Conservation (phyloP, 2,888 invertebrate species). For the Caenorhabditis sp. region DNA sequence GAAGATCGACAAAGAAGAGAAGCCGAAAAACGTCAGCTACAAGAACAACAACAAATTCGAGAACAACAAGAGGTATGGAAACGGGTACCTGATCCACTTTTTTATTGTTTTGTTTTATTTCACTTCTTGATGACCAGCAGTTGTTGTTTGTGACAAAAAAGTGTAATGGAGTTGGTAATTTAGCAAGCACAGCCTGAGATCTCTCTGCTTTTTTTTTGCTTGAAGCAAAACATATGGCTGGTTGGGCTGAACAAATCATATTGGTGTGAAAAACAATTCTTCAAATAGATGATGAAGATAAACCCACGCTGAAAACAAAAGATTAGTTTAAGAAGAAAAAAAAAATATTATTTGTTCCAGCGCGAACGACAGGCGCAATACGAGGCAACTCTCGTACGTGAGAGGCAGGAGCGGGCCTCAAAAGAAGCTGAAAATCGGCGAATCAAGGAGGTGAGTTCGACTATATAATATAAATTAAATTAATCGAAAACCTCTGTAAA, state of each 20-base stretch:
- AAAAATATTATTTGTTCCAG: slow-evolving; percentile 17
- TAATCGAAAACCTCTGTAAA: too few species aligned
- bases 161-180: not conserved
- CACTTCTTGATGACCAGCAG: not conserved
- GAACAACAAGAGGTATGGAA: slow-evolving; percentile 44
- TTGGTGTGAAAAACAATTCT: not conserved
- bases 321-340: slow-evolving; percentile 11
- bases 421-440: slow-evolving; percentile 49
- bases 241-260: not conserved
- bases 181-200: too few species aligned
- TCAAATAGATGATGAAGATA: not conserved
- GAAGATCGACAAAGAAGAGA: slow-evolving; percentile 50
- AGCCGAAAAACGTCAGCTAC: slow-evolving; percentile 20
- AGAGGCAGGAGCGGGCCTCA: slow-evolving; percentile 29
- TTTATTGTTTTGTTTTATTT: not conserved
- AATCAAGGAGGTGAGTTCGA: slow-evolving; percentile 28
- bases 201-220: not conserved
- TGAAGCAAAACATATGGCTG: not conserved
- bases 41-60: slow-evolving; percentile 31
- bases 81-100: not conserved
- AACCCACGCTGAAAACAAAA: not conserved
- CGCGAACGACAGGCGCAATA: slow-evolving; percentile 45
- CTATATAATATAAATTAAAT: too few species aligned
- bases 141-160: slow-evolving; percentile 1
- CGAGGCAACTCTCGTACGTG: slow-evolving; percentile 51